A percentile compares a stretch with the other conserved stretches of the same genome.
Evolutionary conservation across 2,888 invertebrate genomes (phyloP).

Genomic region (Leptinotarsa haldemani): DNA sequence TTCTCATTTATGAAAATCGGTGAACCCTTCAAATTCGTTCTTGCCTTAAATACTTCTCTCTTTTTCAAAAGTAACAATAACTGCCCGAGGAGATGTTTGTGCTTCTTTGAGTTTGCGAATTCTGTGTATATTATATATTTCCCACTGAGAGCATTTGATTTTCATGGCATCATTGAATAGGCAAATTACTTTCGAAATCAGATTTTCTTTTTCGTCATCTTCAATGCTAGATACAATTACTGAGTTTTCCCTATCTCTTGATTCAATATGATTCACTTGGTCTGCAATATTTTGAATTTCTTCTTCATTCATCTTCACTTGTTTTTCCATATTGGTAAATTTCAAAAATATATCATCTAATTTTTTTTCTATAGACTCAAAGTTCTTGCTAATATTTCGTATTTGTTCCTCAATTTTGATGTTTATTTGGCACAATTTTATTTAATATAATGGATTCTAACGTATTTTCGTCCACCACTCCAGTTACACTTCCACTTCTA

Average conservation of each 20-base stretch:
- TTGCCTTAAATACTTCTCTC: conserved; percentile 14
- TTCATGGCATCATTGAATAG: neutral
- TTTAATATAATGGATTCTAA: neutral
- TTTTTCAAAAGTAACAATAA: conserved; percentile 11
- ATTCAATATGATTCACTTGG: neutral
- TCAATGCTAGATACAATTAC: no score
- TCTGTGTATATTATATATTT: no score
- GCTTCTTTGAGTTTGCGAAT: neutral
- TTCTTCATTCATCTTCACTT: conserved; percentile 4
- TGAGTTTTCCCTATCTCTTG: no score
- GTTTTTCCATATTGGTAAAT: neutral
- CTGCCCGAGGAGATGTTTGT: neutral
- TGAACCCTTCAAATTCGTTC: conserved; percentile 1
- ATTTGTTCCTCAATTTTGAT: neutral
- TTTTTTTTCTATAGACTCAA: neutral
- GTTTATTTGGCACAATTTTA: neutral
- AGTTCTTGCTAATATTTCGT: neutral
- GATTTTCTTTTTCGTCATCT: no score
- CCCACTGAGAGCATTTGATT: no score
- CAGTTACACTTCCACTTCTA: conserved; percentile 1
- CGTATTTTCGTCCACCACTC: neutral
- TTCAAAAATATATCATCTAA: neutral
- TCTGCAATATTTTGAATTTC: neutral
- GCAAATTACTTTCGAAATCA: no score
- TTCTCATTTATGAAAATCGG: neutral